Evolutionary conservation across 2,113 vertebrate genomes (phyloP), one percentile per base, ranked within the genome.

Genomic region (Brevimyrus niger): DNA sequence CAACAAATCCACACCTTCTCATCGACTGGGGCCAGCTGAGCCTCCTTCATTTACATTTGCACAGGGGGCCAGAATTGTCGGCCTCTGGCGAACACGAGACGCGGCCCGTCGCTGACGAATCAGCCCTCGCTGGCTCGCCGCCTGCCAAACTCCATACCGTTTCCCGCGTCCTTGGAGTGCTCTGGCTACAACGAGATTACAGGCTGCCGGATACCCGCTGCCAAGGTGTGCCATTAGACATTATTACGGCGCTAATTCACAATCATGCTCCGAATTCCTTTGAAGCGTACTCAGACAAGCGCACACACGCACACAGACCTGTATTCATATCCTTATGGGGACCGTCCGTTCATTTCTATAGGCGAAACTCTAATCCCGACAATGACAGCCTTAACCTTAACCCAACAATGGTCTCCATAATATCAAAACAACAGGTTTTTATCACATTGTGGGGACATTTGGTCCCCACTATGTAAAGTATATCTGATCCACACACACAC

Each of bases 11-110:
- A 10, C 82, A 84, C 82, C 82, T 84, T 10, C 82, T 23, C 23
- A 44, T 46, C 47, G 82, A 46, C 44, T 4, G 23, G 42, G 19
- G 82, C 82, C 82, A 47, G 82, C 82, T 84, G 82, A 84, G 82
- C 82, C 21, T 11, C 82, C 23, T n/a, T 47, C 15, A 84, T 84
- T 84, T 84, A 47, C 44, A 84, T 80, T 80, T 84, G n/a, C 82
- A 84, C 44, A n/a, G 21, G 47, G 82, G 82, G 82, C 44, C 19
- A 46, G 44, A 47, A 44, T 23, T n/a, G 44, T 42, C 82, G n/a
- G 44, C 82, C 82, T 84, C 82, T 91, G 90, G 93, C 91, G 91
- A 83, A 89, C 86, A 89, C 91, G 23, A 61, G 35, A 89, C 27
- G 46, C 82, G 21, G 82, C 19, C 82, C 82, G 2, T 84, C 17